Evolutionary conservation across 1,140 invertebrate species (phyloP).

Genomic region (Grapholita molesta): DNA sequence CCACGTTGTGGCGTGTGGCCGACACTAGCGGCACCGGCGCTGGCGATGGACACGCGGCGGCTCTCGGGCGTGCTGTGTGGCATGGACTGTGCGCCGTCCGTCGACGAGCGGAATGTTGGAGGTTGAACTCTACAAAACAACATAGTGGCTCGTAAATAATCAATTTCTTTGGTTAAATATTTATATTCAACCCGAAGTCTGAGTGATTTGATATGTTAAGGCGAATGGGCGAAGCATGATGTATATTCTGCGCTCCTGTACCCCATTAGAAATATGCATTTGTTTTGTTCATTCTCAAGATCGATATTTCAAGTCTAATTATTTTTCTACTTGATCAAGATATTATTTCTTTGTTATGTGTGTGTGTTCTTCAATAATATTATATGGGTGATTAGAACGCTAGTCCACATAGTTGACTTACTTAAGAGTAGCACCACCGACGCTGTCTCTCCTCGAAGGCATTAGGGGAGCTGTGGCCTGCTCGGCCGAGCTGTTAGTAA

Average conservation of each 20-base stretch:
- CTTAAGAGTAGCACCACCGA: slow-evolving; percentile 77
- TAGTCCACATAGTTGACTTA: slow-evolving; percentile 34
- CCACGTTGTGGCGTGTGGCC: slow-evolving; percentile 47
- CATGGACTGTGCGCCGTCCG: slow-evolving; percentile 35
- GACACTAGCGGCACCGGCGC: slow-evolving; percentile 35
- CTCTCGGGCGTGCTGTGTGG: slow-evolving; percentile 63
- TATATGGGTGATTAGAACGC: background rate
- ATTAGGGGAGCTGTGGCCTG: slow-evolving; percentile 79
- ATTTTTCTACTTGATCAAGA: no score
- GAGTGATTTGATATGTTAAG: no score
- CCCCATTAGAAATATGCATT: no score
- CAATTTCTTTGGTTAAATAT: no score
- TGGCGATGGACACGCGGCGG: slow-evolving; percentile 53
- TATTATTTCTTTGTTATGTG: no score
- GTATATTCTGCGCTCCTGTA: no score
- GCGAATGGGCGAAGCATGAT: no score
- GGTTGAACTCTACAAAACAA: slow-evolving; percentile 54
- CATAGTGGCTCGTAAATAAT: no score
- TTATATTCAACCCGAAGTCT: no score
- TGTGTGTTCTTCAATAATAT: no score
- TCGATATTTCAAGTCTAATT: no score
- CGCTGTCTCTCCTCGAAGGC: slow-evolving; percentile 85
- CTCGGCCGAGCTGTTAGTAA: slow-evolving; percentile 79
- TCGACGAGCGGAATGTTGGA: slow-evolving; percentile 35
- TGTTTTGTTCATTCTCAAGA: no score